Evolutionary conservation across 2,797 vertebrate species (phyloP), one percentile per base, ranked within the genome.

Genomic region (Gymnoscopelus braueri): DNA sequence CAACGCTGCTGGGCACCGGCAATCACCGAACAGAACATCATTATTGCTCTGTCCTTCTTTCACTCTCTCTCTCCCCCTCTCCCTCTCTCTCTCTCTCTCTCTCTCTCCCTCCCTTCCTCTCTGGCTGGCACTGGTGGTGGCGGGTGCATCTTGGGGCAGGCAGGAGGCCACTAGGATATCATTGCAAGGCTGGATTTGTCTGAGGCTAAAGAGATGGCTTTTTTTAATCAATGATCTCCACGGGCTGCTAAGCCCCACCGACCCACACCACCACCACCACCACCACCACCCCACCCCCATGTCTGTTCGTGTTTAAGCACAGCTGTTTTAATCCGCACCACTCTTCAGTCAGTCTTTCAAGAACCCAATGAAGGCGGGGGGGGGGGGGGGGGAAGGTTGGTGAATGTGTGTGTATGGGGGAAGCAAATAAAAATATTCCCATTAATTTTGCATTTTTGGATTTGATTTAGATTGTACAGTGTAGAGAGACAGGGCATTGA

Each of bases 151-250:
- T 60, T 56, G 63, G 73, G 71, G 52, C 70, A 75, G 66, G 55
- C 23, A 56, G 68, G 61, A 53, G 62, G 72, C 60, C 72, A 77
- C 69, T 72, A 72, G 61, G 61, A 78, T 94, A 94, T 95, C 95
- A 94, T 91, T 89, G 89, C 77, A 78, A 8, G 66, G 59, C 90
- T 94, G 95, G 95, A 97, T 95, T 95, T 95, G 92, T 90, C 95
- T 95, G 93, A 92, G 93, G 90, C 93, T 92, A 75, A 90, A 92
- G 93, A 96, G 95, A 93, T 93, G 93, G 94, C 91, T 95, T 97
- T 98, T 97, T 98, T 98, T 97, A 98, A 98, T 98, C 96, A 97
- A 88, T 95, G 94, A 96, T 97, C 95, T 93, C 90, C 80, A 83
- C 90, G 92, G 93, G 93, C 62, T 88, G 93, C 94, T 96, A 96